phyloP scores from a whole-genome alignment of 2,888 invertebrate genomes.

The Neria commutata region DNA sequence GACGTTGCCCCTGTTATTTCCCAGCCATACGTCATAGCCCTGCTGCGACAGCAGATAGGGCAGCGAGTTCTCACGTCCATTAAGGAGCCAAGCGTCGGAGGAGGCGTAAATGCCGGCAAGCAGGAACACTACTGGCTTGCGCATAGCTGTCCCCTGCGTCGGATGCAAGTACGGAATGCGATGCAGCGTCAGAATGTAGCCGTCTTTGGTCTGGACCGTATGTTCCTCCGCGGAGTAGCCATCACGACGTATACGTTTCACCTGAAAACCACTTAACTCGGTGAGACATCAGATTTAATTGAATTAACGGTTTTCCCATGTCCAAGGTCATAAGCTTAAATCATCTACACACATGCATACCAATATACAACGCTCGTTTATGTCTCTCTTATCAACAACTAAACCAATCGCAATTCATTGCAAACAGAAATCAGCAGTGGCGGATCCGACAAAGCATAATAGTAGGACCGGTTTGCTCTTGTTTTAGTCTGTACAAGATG shows the following conservation, averaged over 20 bases:
- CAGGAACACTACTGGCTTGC: conserved; percentile 53
- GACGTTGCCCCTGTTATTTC: conserved; percentile 57
- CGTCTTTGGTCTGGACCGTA: conserved; percentile 64
- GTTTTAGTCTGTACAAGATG: too few relatives aligned
- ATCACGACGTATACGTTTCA: conserved; percentile 56
- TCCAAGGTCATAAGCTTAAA: too few relatives aligned
- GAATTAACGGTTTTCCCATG: too few relatives aligned
- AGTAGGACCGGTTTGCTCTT: too few relatives aligned
- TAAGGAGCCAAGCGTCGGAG: conserved; percentile 58
- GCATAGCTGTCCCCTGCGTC: conserved; percentile 34
- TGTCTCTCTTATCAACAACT: too few relatives aligned
- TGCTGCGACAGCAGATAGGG: conserved; percentile 56
- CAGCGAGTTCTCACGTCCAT: conserved; percentile 56
- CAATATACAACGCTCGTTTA: too few relatives aligned
- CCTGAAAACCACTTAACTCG: conserved; percentile 41
- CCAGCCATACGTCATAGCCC: conserved; percentile 59
- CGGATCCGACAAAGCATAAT: too few relatives aligned
- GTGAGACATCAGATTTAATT: too few relatives aligned
- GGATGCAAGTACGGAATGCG: conserved; percentile 52
- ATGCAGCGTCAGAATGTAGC: conserved; percentile 55
- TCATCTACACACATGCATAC: too few relatives aligned
- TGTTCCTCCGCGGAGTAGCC: conserved; percentile 65
- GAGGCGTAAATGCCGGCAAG: conserved; percentile 58
- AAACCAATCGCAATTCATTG: too few relatives aligned
- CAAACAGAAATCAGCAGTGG: too few relatives aligned